Evolutionary conservation across 2,888 invertebrate species (phyloP), one percentile per base, ranked within the genome.

Genomic region (Lasioglossum leucozonium): DNA sequence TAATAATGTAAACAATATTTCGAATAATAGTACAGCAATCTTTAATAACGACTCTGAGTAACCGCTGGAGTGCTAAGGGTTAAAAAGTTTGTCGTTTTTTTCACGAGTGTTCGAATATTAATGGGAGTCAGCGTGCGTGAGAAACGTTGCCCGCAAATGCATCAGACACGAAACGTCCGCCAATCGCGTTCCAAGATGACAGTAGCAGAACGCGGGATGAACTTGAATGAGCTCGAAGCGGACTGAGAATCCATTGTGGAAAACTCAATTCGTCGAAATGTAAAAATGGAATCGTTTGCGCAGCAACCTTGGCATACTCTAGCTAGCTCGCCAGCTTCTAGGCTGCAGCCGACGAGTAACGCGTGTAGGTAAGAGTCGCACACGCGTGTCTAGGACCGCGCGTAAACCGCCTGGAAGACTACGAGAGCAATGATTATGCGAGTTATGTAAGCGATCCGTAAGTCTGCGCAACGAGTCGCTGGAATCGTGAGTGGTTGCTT

Each of bases 261-360:
- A 77, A 55, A 69, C 26, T 67, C 47, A 65, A 67, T 37, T 62
- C 30, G 67, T 58, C 44, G 34, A 80, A 72, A 74, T 78, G 73
- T 78, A 82, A 89, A 91, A 91, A 87, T 88, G 65, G 65, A 78
- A 73, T 81, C 81, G 67, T 69, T 78, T 80, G 79, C 65, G 44
- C 72, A 58, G 75, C 87, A 91, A 91, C 92, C 92, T 92, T 92
- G 92, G 90, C 92, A 91, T 81, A 92, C 91, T 90, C 86, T 81
- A 77, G 86, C 88, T 86, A 51, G 51, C 22, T 51, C 8, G 3
- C 51, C 22, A 51, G 22, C 22, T 22, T 91, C 89, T 90, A 90
- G 89, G 84, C 88, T 89, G 84, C 83, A 88, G 62, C 72, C 78
- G 62, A 58, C 77, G 81, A 69, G 79, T 42, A 67, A 34, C 34